Percentiles rank a stretch among this genome's conserved stretches.
These are phyloP conservation scores for Gastracanthus pulcherrimus DNA, from an alignment of 2,888 invertebrate species.

Conservation along the genomic window DNA sequence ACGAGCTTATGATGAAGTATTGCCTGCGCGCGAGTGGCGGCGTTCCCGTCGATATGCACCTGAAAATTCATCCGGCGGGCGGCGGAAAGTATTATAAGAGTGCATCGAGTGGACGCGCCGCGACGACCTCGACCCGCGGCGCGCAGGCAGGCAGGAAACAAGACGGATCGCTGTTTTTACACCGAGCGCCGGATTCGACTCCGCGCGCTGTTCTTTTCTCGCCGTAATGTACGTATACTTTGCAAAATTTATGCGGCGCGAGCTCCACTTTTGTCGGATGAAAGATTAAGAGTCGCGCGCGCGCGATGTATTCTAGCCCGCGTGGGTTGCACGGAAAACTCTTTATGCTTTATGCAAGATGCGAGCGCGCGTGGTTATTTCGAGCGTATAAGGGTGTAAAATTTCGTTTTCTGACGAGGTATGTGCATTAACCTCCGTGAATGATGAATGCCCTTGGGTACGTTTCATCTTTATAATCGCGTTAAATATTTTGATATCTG, in stretches of 20 bases:
- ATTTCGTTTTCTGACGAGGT: not conserved
- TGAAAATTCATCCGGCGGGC: not conserved
- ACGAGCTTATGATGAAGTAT: not conserved
- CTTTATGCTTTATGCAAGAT: not conserved
- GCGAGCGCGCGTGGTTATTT: not conserved
- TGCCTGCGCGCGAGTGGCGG: not conserved
- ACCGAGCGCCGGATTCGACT: not conserved
- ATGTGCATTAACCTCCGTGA: not conserved
- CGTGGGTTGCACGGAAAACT: not conserved
- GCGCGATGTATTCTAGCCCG: not conserved
- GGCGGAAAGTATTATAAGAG: not conserved
- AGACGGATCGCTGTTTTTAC: not conserved
- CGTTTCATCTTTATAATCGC: not conserved
- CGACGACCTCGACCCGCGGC: not conserved
- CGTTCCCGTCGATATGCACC: not conserved
- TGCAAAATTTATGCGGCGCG: slow-evolving; percentile 4
- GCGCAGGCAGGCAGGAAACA: not conserved
- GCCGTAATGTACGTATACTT: not conserved
- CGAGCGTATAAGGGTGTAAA: not conserved
- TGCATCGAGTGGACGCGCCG: not conserved
- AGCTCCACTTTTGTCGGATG: not conserved
- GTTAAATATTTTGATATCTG: slow-evolving; percentile 9
- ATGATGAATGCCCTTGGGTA: not conserved
- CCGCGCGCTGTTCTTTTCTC: not conserved
- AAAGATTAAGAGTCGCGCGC: not conserved